phyloP scores from a whole-genome alignment of 1,140 invertebrate genomes.

The Hydropsyche tenuis region DNA sequence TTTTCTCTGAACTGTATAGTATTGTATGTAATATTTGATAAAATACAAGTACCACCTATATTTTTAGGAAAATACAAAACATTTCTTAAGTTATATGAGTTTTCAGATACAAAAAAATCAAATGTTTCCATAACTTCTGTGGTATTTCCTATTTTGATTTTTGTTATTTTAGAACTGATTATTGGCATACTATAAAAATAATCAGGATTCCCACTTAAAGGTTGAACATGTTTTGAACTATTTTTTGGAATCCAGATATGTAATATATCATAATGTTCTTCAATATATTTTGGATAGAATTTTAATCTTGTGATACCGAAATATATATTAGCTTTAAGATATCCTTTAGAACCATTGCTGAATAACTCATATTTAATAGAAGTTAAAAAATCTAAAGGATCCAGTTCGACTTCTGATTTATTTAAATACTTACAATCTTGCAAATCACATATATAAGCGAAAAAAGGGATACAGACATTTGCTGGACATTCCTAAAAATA shows the following conservation, averaged over 20 bases:
- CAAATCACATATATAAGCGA: slow-evolving; percentile 57
- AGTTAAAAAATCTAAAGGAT: slow-evolving; percentile 58
- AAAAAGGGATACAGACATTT: slow-evolving; percentile 60
- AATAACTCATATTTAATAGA: slow-evolving; percentile 62
- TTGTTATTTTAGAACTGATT: slow-evolving; percentile 59
- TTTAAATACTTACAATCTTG: slow-evolving; percentile 51
- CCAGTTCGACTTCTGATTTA: slow-evolving; percentile 45
- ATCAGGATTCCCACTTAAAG: slow-evolving; percentile 73
- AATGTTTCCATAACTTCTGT: slow-evolving; percentile 48
- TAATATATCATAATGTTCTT: slow-evolving; percentile 61
- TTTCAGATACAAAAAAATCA: slow-evolving; percentile 49
- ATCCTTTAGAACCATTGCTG: slow-evolving; percentile 67
- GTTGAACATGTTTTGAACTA: slow-evolving; percentile 53
- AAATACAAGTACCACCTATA: slow-evolving; percentile 56
- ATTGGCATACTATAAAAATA: slow-evolving; percentile 70
- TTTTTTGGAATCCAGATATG: slow-evolving; percentile 61
- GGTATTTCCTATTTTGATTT: slow-evolving; percentile 46
- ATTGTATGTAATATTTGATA: slow-evolving; percentile 53
- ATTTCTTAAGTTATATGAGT: slow-evolving; percentile 53
- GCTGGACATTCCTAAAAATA: slow-evolving; percentile 60
- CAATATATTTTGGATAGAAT: slow-evolving; percentile 53
- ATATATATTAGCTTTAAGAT: slow-evolving; percentile 58
- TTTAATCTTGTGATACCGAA: slow-evolving; percentile 53
- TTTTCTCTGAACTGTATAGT: slow-evolving; percentile 62
- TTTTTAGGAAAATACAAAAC: slow-evolving; percentile 59